Conservation (phyloP, 2,888 invertebrate species). For the Drosophila peninsularis region DNA sequence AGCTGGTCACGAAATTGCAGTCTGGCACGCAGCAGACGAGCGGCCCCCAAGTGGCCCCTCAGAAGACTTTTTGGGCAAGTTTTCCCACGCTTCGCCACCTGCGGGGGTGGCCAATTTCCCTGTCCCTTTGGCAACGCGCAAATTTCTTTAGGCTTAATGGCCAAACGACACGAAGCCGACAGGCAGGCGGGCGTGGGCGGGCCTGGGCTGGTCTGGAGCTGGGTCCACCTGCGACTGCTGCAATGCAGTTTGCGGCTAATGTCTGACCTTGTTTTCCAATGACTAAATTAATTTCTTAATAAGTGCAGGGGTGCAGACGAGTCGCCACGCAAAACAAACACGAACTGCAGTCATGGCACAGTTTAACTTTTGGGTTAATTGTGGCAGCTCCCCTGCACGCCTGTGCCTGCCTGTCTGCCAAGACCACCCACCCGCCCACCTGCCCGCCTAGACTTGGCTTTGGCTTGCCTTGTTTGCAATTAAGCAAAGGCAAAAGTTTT, state of each 20-base stretch:
- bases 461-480: constrained; percentile 50
- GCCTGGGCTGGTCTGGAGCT: constrained; percentile 12
- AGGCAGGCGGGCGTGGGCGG: constrained; percentile 36
- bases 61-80: constrained; percentile 62
- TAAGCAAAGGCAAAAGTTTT: constrained; percentile 69
- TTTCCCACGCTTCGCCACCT: constrained; percentile 73
- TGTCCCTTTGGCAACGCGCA: constrained; percentile 49
- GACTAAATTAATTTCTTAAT: constrained; percentile 81
- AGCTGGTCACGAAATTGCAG: constrained; percentile 71
- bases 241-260: constrained; percentile 85
- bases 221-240: constrained; percentile 71
- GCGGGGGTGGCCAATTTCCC: constrained; percentile 44
- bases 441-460: neutral
- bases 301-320: constrained; percentile 57
- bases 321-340: constrained; percentile 60
- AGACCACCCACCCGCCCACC: neutral
- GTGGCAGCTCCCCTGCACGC: constrained; percentile 39
- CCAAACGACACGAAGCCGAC: constrained; percentile 65
- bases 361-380: constrained; percentile 61
- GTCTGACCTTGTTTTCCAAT: constrained; percentile 84
- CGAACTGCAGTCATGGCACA: constrained; percentile 76
- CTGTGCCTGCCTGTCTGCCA: neutral
- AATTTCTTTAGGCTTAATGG: constrained; percentile 73
- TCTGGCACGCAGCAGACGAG: constrained; percentile 65
- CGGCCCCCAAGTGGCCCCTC: constrained; percentile 18